Conservation (phyloP, 35 echinoderm and acorn worm species). For the Anneissia japonica region DNA sequence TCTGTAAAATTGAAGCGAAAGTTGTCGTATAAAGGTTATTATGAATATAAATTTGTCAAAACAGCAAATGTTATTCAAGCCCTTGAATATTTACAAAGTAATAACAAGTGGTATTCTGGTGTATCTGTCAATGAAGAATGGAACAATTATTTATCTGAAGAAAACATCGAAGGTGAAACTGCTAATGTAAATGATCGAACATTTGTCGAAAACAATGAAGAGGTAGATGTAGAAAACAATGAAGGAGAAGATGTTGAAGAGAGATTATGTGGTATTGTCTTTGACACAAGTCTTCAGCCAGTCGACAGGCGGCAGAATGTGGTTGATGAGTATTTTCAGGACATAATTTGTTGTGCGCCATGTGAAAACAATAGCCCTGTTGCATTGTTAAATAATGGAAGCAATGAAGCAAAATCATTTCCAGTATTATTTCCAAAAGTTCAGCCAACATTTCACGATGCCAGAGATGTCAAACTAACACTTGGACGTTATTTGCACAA, state of each 20-base stretch:
- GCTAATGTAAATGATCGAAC: no score
- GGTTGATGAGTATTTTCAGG: slow-evolving; percentile 44
- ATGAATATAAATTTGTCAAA: slow-evolving; percentile 56
- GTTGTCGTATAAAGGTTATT: slow-evolving; percentile 54
- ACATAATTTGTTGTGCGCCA: slow-evolving; percentile 50
- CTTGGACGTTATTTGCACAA: slow-evolving; percentile 32
- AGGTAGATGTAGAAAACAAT: not conserved
- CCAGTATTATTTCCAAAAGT: slow-evolving; percentile 28
- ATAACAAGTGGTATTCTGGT: slow-evolving; percentile 34
- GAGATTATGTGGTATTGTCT: not conserved
- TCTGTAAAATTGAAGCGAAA: slow-evolving; percentile 51
- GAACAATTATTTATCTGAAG: slow-evolving; percentile 15
- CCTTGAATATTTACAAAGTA: slow-evolving; percentile 37
- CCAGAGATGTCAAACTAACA: slow-evolving; percentile 21
- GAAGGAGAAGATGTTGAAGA: slow-evolving; percentile 3
- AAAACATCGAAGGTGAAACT: not conserved
- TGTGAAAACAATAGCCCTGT: slow-evolving; percentile 69
- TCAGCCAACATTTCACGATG: slow-evolving; percentile 19
- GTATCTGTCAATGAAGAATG: slow-evolving; percentile 24
- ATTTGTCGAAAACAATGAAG: not conserved
- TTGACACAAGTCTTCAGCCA: slow-evolving; percentile 46
- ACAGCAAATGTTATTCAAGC: slow-evolving; percentile 37
- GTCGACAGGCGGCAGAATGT: slow-evolving; percentile 33
- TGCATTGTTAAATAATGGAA: slow-evolving; percentile 26
- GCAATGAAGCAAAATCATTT: slow-evolving; percentile 44